Evolutionary conservation across 2,797 vertebrate genomes (phyloP).

Genomic region (Syndactyla subalaris): DNA sequence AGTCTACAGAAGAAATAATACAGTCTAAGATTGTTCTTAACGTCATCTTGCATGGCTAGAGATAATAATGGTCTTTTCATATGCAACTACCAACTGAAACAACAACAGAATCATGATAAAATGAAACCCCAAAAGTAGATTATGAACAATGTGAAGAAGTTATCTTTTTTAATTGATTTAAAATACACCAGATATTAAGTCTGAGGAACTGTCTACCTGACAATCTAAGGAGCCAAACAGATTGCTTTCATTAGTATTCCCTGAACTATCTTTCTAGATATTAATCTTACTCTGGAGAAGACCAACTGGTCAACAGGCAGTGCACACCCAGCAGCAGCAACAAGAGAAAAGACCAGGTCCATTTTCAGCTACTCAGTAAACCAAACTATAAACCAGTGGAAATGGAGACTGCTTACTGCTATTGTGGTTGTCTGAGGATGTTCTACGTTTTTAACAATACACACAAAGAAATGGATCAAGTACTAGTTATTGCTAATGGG

Average conservation of each 20-base stretch:
- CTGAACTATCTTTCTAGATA: background rate
- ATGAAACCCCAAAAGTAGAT: background rate
- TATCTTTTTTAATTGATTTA: background rate
- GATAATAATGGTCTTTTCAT: background rate
- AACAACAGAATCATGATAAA: background rate
- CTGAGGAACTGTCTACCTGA: background rate
- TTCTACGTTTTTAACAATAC: slow-evolving; percentile 21
- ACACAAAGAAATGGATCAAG: slow-evolving; percentile 49
- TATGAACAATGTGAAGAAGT: background rate
- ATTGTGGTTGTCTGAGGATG: background rate
- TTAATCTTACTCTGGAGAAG: background rate
- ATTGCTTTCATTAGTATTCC: background rate
- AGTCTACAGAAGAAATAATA: background rate
- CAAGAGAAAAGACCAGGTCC: background rate
- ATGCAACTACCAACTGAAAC: background rate
- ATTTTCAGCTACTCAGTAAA: background rate
- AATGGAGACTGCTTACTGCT: background rate
- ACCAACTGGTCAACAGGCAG: background rate
- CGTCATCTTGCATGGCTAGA: background rate
- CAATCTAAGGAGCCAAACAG: background rate
- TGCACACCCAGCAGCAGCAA: background rate
- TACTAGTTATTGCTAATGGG: slow-evolving; percentile 26
- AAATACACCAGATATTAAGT: background rate
- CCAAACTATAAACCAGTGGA: background rate
- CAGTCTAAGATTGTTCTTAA: background rate